phyloP scores from a whole-genome alignment of 2,888 invertebrate species.

The Latrodectus elegans region DNA sequence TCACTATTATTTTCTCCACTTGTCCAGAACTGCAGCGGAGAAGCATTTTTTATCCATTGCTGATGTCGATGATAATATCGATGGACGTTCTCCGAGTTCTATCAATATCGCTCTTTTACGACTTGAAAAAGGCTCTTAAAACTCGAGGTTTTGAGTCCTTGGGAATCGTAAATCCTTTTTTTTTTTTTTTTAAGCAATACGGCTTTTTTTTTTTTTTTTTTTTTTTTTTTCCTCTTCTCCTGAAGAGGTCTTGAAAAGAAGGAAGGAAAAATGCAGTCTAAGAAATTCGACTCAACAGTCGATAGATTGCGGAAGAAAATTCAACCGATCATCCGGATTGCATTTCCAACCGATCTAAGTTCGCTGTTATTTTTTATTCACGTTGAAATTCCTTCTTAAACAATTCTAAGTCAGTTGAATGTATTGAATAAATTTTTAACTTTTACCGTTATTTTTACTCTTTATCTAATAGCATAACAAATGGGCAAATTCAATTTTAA shows the following conservation, averaged over 20 bases:
- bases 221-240: background rate
- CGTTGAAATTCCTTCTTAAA: background rate
- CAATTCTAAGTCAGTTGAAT: no score
- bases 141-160: constrained; percentile 8
- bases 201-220: background rate
- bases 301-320: background rate
- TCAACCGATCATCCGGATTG: background rate
- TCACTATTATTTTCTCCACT: background rate
- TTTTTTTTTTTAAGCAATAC: background rate
- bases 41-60: background rate
- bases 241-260: background rate
- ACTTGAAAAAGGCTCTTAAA: constrained; percentile 10
- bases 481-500: no score
- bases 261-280: background rate
- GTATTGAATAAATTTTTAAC: no score
- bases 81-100: constrained; percentile 1
- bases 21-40: background rate
- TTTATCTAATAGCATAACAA: no score
- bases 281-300: constrained; percentile 3
- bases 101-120: constrained; percentile 16
- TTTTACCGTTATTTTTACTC: no score
- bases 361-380: background rate
- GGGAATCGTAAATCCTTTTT: constrained; percentile 7
- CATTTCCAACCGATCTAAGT: background rate
- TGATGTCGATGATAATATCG: constrained; percentile 9